Conservation (phyloP, 2,113 vertebrate species). For the Lagopus muta region DNA sequence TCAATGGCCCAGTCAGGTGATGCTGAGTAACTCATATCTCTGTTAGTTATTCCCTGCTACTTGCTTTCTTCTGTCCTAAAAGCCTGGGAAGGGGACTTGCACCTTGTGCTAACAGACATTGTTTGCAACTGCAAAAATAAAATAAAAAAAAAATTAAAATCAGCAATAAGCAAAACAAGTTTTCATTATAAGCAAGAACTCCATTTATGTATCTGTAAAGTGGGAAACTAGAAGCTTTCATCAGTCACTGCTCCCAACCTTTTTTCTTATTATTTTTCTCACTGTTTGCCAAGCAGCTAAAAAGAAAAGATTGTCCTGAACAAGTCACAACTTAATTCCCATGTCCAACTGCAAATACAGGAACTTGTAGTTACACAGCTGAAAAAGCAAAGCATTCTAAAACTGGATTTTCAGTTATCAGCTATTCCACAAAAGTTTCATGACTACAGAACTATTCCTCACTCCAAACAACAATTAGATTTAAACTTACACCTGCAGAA, state of each 20-base stretch:
- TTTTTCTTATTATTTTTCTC: not conserved
- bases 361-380: not conserved
- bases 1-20: not conserved
- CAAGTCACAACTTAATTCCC: not conserved
- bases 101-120: accelerated
- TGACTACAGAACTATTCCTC: not conserved
- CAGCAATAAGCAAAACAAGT: not conserved
- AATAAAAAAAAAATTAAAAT: not conserved
- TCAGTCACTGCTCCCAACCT: accelerated
- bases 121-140: not conserved
- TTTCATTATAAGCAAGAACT: not conserved
- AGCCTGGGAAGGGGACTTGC: not conserved
- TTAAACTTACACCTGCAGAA: not conserved
- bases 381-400: not conserved
- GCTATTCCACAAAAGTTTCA: not conserved
- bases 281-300: not conserved
- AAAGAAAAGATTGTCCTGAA: not conserved
- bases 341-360: not conserved
- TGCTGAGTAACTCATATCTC: not conserved
- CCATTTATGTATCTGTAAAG: not conserved
- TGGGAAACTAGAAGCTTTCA: not conserved
- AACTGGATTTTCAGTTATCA: not conserved
- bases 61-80: not conserved
- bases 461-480: not conserved
- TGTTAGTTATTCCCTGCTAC: not conserved